Base-by-base conservation (phyloP, 1,140 invertebrate genomes). In the Chymomyza costata region DNA sequence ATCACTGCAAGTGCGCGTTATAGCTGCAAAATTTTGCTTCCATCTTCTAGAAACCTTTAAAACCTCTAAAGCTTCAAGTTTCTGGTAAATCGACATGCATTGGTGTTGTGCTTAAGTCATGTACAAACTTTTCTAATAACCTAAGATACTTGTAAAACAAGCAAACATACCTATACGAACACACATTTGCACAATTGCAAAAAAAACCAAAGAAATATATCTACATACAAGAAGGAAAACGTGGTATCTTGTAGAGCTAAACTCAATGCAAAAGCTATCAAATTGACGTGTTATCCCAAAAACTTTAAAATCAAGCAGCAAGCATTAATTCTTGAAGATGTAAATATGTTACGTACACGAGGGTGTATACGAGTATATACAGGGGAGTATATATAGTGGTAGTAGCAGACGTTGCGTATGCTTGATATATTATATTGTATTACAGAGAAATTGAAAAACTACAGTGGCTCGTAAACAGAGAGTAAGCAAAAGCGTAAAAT, bases 61-160 rank as follows among this genome's bases (percentile, higher is more conserved):
- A n/a, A n/a, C n/a, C n/a, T n/a, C n/a, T n/a, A n/a, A n/a, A n/a
- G n/a, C n/a, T n/a, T n/a, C n/a, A n/a, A n/a, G n/a, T n/a, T n/a
- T n/a, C n/a, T n/a, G n/a, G n/a, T n/a, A n/a, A n/a, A n/a, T n/a
- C n/a, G n/a, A n/a, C n/a, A n/a, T n/a, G n/a, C n/a, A n/a, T n/a
- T n/a, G n/a, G n/a, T n/a, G n/a, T n/a, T n/a, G n/a, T n/a, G n/a
- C n/a, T n/a, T n/a, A n/a, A n/a, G n/a, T n/a, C n/a, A n/a, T n/a
- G n/a, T 31, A 44, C 38, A 70, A 70, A 70, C 55, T 70, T 70
- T 70, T 70, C 66, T 70, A 70, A 70, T 70, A 70, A 70, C 66
- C 66, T 52, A 70, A 70, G 66, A 70, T 65, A 69, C 55, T 65
- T 51, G 61, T n/a, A n/a, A n/a, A n/a, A n/a, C 66, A 55, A 70